Evolutionary conservation across 2,113 vertebrate genomes (phyloP), one percentile per base, ranked within the genome.

Genomic region (Tympanuchus pallidicinctus): DNA sequence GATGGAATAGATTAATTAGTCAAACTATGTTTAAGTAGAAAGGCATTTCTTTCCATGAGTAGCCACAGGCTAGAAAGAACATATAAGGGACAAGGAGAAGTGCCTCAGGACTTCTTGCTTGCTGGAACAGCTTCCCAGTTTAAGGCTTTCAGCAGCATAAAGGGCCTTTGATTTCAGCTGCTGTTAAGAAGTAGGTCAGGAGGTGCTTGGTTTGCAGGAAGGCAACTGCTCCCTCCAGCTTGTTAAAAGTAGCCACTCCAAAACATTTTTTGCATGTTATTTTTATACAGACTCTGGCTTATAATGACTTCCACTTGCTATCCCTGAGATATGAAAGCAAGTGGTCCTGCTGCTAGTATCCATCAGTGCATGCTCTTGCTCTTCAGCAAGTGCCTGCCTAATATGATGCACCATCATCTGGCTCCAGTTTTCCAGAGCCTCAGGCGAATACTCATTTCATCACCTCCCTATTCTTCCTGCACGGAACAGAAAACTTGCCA

Each of bases 1-100:
- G 98, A 98, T 99, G 98, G 98, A 98, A 98, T 97, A 97, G 96
- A 99, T 99, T 98, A 98, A 98, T 99, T 97, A 98, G 96, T 97
- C 97, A 95, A 97, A 98, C 95, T 96, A 97, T 97, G 98, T 98
- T 98, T 98, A 98, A 98, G 97, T 97, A 95, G 98, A 98, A 98
- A 98, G 97, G 95, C 97, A 98, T 98, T 98, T 98, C 97, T 98
- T 98, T 98, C 97, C 97, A 96, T 97, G 97, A 97, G 97, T 97
- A 97, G 97, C 98, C 97, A 96, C 97, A 96, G 98, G 97, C 97
- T 95, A 97, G 95, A 97, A 89, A 93, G 92, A 93, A 85, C 38
- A 78, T 60, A 56, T 77, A 94, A 94, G 88, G 91, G 94, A 96
- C 73, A 94, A 96, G 94, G 96, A 97, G 84, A 79, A 89, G 56